Evolutionary conservation across 2,113 vertebrate species (phyloP).

Genomic region (Hemiscyllium ocellatum): DNA sequence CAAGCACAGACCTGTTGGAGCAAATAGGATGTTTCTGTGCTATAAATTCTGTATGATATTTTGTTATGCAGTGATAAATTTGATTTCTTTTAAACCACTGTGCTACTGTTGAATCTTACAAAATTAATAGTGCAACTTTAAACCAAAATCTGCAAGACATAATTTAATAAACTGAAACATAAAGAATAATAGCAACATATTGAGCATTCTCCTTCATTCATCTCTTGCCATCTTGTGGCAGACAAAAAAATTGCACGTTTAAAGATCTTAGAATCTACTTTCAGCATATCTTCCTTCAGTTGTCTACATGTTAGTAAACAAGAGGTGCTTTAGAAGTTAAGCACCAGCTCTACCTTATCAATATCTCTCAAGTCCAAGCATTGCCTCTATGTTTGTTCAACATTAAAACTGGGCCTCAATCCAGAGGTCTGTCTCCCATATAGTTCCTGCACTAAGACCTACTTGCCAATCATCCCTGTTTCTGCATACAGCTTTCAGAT

Average conservation of each 20-base stretch:
- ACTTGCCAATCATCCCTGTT: not conserved
- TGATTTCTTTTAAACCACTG: not conserved
- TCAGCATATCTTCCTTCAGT: no score
- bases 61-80: not conserved
- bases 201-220: not conserved
- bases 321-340: not conserved
- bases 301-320: not conserved
- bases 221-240: slow-evolving; percentile 27
- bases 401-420: not conserved
- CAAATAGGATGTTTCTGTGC: not conserved
- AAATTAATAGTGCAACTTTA: not conserved
- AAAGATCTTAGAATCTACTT: not conserved
- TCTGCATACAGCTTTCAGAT: not conserved
- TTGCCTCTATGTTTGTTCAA: not conserved
- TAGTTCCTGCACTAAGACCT: not conserved
- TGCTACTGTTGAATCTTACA: not conserved
- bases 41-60: not conserved
- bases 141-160: not conserved
- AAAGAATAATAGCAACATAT: no score
- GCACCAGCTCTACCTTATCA: not conserved
- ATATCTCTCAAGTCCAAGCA: not conserved
- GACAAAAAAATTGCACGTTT: not conserved
- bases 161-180: not conserved
- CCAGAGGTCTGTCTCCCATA: not conserved
- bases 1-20: not conserved